Evolutionary conservation across 2,888 invertebrate species (phyloP), one percentile per base, ranked within the genome.

Genomic region (Portevinia maculata): DNA sequence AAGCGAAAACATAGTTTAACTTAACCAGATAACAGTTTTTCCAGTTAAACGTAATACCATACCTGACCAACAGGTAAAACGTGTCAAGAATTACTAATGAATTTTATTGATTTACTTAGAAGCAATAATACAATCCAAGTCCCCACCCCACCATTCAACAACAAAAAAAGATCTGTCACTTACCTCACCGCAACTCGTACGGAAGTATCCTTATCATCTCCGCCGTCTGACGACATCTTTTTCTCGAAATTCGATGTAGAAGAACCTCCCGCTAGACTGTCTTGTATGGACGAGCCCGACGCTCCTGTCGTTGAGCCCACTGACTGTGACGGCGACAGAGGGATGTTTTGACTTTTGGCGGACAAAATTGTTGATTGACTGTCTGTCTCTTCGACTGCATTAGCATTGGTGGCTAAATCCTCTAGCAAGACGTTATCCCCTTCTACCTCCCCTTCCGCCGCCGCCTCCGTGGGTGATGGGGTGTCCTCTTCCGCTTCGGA

Each of bases 151-250:
- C n/a, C n/a, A n/a, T n/a, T n/a, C n/a, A n/a, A n/a, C n/a, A n/a
- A n/a, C n/a, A 41, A 32, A 39, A 1, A n/a, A 39, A 34, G 24
- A 24, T 28, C 7, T 28, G 4, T 19, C n/a, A 67, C 83, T 78
- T 32, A 83, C 83, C 83, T 60, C 11, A 83, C 83, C 41, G 83
- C 83, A 76, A 83, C 83, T 55, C 83, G 76, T 28, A 83, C 83
- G 44, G 83, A 83, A 50, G 83, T 78, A 50, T 83, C 83, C 73
- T 83, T 83, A 52, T 83, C 83, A 55, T 83, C 83, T 5, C 83
- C 78, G 44, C 83, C 78, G 83, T 83, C 83, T 9, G 83, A 78
- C 62, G 78, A 83, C 83, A 83, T 83, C 30, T 83, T 83, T 55
- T 76, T 83, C 41, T 83, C 83, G 32, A 83, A 81, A 55, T 75